A percentile compares a stretch with the other conserved stretches of the same genome.
Conservation (phyloP, 2,797 vertebrate species). For the Muraenolepis orangiensis region DNA sequence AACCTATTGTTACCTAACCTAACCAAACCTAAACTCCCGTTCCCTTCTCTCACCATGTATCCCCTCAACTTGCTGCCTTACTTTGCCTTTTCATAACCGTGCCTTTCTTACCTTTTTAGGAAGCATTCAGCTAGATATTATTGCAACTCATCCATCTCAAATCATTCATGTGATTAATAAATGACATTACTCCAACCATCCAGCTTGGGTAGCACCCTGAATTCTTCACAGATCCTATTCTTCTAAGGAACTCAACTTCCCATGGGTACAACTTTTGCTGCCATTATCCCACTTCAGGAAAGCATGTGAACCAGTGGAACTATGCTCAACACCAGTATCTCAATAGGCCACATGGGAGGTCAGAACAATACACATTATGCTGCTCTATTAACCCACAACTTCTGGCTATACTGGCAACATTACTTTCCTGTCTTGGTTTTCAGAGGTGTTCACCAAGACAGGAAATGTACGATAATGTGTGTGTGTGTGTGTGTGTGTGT, state of each 20-base stretch:
- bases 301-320: background rate
- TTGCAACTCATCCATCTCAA: no score
- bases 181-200: background rate
- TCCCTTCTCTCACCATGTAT: no score
- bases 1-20: background rate
- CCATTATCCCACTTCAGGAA: background rate
- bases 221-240: background rate
- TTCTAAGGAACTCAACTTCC: background rate
- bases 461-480: no score
- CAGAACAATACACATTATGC: background rate
- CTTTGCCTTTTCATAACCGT: no score
- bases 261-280: background rate
- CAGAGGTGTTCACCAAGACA: no score
- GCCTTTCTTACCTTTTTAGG: no score
- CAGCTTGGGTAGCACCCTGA: background rate
- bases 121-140: no score
- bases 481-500: conserved; percentile 70
- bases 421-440: background rate
- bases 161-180: no score
- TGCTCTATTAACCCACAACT: background rate
- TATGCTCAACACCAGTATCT: background rate
- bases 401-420: background rate
- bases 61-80: no score
- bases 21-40: no score
- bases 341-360: background rate